phyloP scores from a whole-genome alignment of 2,113 vertebrate species.

The Zootoca vivipara region DNA sequence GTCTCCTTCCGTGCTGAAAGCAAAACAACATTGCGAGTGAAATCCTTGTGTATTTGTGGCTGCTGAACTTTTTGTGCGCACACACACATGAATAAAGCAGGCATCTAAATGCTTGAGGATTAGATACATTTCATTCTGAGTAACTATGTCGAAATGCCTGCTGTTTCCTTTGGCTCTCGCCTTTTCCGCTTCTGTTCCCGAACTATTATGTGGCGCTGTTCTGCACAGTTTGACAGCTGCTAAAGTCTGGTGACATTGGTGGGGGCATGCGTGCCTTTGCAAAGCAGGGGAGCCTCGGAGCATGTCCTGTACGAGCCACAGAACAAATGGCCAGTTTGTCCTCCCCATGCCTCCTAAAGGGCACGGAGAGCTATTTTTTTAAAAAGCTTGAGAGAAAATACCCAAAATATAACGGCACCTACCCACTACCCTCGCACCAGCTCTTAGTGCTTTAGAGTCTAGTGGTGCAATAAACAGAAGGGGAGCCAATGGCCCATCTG shows the following conservation, averaged over 20 bases:
- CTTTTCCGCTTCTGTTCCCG: constrained; percentile 13
- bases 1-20: neutral
- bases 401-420: neutral
- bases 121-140: neutral
- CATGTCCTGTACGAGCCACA: neutral
- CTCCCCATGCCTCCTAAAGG: neutral
- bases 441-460: too few relatives aligned
- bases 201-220: neutral
- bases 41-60: neutral
- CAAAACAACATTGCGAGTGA: neutral
- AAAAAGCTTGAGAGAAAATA: neutral
- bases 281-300: neutral
- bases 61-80: neutral
- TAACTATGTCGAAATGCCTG: neutral
- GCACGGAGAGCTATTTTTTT: neutral
- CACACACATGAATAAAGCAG: neutral
- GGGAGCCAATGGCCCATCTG: too few relatives aligned
- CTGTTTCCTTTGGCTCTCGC: neutral
- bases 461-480: too few relatives aligned
- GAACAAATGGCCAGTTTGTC: neutral
- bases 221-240: neutral
- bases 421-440: too few relatives aligned
- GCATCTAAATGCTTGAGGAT: neutral
- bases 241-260: neutral
- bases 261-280: neutral